Evolutionary conservation across 2,797 vertebrate genomes (phyloP).

Genomic region (Hyperoplus immaculatus): DNA sequence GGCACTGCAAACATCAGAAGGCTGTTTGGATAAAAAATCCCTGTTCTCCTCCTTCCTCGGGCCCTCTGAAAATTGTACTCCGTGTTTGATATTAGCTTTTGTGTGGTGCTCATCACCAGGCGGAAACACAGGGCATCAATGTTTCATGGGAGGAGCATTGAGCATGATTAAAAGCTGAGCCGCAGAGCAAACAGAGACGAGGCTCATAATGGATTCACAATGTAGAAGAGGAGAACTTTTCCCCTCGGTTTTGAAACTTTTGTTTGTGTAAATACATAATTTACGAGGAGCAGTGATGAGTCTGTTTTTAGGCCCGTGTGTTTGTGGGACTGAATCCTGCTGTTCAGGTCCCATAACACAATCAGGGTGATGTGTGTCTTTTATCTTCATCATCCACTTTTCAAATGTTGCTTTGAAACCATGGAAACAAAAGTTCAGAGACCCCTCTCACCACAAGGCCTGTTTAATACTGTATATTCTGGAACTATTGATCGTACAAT

Average conservation of each 20-base stretch:
- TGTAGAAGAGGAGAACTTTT: neutral
- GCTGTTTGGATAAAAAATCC: conserved; percentile 1
- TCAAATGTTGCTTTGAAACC: neutral
- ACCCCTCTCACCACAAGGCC: neutral
- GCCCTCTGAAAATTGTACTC: conserved; percentile 38
- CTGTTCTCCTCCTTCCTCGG: neutral
- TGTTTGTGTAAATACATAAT: conserved; percentile 27
- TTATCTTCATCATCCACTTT: neutral
- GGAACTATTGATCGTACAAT: neutral
- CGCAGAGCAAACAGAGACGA: conserved; percentile 38
- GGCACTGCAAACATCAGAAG: conserved; percentile 4
- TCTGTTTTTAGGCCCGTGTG: too few species aligned
- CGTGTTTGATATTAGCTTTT: conserved; percentile 56
- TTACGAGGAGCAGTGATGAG: neutral
- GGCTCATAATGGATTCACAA: conserved; percentile 48
- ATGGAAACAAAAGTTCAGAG: neutral
- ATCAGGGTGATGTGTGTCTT: neutral
- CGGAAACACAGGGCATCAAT: conserved; percentile 57
- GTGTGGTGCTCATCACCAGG: conserved; percentile 14
- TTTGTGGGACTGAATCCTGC: neutral
- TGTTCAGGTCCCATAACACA: neutral
- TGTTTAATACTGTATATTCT: neutral
- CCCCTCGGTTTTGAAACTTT: conserved; percentile 1
- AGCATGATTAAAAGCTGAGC: conserved; percentile 54
- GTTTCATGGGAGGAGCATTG: conserved; percentile 60